phyloP scores from a whole-genome alignment of 2,888 invertebrate species.

The Subacronicta megacephala region DNA sequence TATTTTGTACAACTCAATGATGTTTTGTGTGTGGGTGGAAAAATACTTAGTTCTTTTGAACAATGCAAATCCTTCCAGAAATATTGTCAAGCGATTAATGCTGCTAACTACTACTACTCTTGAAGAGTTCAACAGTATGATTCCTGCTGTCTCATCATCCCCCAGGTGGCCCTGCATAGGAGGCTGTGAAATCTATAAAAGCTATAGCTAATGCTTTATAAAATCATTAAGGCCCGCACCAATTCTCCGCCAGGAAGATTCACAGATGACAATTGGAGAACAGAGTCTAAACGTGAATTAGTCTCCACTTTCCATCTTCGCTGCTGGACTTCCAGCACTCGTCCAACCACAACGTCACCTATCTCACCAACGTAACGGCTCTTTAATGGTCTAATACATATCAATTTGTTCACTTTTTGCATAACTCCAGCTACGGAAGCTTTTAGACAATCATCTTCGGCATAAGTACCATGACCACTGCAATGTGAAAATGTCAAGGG shows the following conservation, averaged over 20 bases:
- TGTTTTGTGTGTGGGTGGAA: no score
- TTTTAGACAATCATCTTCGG: constrained; percentile 94
- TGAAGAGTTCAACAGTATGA: no score
- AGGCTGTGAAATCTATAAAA: no score
- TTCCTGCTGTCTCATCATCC: no score
- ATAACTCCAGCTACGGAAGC: constrained; percentile 98
- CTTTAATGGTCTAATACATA: constrained; percentile 97
- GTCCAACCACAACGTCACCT: constrained; percentile 98
- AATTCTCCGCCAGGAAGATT: constrained; percentile 99
- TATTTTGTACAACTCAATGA: no score
- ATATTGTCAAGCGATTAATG: no score
- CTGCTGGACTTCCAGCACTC: constrained; percentile 98
- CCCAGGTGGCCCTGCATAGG: no score
- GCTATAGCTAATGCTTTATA: not conserved
- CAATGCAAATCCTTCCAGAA: no score
- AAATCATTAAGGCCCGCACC: constrained; percentile 82
- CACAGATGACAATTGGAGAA: constrained; percentile 96
- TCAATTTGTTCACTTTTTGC: constrained; percentile 98
- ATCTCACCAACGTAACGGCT: constrained; percentile 97
- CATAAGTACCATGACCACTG: constrained; percentile 99
- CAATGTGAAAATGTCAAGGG: constrained; percentile 38
- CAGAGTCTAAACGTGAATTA: constrained; percentile 96
- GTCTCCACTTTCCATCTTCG: constrained; percentile 98
- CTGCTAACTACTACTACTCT: no score
- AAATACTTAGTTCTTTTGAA: no score